Evolutionary conservation across 2,113 vertebrate species (phyloP).

Genomic region (Thamnophis sirtalis): DNA sequence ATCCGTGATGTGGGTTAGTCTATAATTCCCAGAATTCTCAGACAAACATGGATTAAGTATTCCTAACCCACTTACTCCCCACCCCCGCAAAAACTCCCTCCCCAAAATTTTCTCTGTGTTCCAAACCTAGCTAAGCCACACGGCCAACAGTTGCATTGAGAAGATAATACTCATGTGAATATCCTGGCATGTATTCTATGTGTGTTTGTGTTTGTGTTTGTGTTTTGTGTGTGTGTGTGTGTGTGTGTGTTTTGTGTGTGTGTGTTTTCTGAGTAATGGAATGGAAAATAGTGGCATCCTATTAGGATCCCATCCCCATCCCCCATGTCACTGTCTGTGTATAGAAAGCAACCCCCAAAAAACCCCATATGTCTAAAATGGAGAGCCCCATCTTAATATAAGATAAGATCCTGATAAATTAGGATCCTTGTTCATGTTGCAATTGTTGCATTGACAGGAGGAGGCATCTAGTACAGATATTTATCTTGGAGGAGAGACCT

Average conservation of each 20-base stretch:
- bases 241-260: background rate
- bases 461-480: background rate
- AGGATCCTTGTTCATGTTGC: background rate
- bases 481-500: background rate
- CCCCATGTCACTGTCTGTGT: background rate
- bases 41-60: background rate
- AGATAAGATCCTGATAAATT: background rate
- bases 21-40: background rate
- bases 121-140: background rate
- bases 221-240: background rate
- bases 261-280: background rate
- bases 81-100: background rate
- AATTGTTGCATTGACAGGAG: background rate
- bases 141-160: background rate
- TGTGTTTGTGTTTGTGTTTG: background rate
- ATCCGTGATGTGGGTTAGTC: background rate
- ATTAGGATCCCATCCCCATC: background rate
- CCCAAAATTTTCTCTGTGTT: background rate
- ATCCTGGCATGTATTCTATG: background rate
- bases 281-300: background rate
- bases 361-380: background rate
- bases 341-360: background rate
- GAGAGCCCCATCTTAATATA: background rate
- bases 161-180: background rate
- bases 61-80: background rate